Evolutionary conservation across 53 echinoderm and acorn worm genomes (phyloP).

Genomic region (Temnopleurus reevesii): DNA sequence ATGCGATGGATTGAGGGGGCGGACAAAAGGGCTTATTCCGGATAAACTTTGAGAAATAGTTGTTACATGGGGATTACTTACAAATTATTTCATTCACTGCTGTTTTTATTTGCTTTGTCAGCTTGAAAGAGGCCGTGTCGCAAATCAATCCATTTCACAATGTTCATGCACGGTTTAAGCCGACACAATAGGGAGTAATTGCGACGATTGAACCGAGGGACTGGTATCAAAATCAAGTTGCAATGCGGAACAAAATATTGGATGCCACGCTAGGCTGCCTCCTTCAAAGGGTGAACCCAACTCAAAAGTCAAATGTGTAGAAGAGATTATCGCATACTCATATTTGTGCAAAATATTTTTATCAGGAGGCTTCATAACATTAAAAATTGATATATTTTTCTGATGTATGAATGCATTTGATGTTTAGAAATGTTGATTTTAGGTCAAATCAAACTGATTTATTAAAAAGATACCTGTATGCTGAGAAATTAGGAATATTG

Average conservation of each 20-base stretch:
- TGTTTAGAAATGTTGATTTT: not conserved
- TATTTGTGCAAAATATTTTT: conserved; percentile 36
- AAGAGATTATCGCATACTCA: conserved; percentile 12
- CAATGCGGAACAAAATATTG: not conserved
- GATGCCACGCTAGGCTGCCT: not conserved
- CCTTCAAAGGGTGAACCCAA: conserved; percentile 13
- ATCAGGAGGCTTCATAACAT: not conserved
- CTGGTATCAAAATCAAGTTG: conserved; percentile 1
- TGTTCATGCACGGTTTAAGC: conserved; percentile 8
- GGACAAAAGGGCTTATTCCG: not conserved
- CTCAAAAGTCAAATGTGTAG: conserved; percentile 18
- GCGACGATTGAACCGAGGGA: not conserved
- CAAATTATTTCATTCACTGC: conserved; percentile 10
- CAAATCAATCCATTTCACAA: not conserved
- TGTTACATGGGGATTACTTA: conserved; percentile 37
- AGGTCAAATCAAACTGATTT: not conserved
- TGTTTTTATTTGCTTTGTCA: conserved; percentile 35
- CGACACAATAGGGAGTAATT: conserved; percentile 11
- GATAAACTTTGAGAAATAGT: not conserved
- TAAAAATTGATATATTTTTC: not conserved
- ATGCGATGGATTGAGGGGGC: not conserved
- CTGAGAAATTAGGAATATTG: not conserved
- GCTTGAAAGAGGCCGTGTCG: not conserved
- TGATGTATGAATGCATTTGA: not conserved
- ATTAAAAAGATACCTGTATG: not conserved